Conservation (phyloP, 2,797 vertebrate genomes). For the Sebastes cheni region DNA sequence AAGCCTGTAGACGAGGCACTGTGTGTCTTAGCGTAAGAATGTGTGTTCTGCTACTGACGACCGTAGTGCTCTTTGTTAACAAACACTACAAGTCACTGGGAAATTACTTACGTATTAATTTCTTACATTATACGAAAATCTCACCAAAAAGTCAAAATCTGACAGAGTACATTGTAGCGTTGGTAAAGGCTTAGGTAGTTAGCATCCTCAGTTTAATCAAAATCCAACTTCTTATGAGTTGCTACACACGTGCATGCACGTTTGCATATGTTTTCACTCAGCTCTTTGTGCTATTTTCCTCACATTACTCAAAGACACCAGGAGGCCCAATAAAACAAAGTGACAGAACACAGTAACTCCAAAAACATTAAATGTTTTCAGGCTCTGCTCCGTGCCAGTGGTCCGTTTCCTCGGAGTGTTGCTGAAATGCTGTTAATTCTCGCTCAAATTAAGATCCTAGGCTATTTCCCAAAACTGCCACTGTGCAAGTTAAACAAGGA, state of each 20-base stretch:
- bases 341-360: constrained; percentile 69
- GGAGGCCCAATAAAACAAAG: constrained; percentile 74
- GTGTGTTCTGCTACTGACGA: constrained; percentile 26
- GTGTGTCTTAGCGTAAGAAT: constrained; percentile 37
- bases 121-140: constrained; percentile 9
- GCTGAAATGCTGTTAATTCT: constrained; percentile 52
- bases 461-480: constrained; percentile 54
- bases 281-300: constrained; percentile 56
- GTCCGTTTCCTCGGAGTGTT: constrained; percentile 26
- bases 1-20: constrained; percentile 38
- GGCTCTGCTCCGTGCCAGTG: constrained; percentile 30
- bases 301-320: constrained; percentile 69
- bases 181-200: constrained; percentile 9
- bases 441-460: constrained; percentile 50
- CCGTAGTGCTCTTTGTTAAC: neutral
- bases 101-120: constrained; percentile 18
- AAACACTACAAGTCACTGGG: constrained; percentile 13
- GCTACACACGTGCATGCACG: neutral
- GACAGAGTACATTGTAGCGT: neutral
- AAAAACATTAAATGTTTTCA: constrained; percentile 52
- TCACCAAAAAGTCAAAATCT: constrained; percentile 24
- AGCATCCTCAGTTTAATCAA: constrained; percentile 30
- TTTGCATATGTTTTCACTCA: constrained; percentile 72
- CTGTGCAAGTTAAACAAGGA: constrained; percentile 52
- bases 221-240: constrained; percentile 34